These are phyloP conservation scores for Corydoras sp. DNA, from an alignment of 2,113 vertebrate genomes.

Conservation along the genomic window DNA sequence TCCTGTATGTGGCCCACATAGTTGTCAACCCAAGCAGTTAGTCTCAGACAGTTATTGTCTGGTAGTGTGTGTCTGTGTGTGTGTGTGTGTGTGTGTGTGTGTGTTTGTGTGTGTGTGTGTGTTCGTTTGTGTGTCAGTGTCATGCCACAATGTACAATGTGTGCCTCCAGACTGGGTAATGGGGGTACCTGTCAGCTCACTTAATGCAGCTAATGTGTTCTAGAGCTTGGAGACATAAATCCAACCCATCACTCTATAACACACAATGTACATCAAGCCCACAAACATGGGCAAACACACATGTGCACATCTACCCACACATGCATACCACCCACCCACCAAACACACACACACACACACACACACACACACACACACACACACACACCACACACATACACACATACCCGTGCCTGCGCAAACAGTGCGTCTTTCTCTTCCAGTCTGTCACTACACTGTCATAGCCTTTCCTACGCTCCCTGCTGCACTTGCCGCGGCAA, in stretches of 20 bases:
- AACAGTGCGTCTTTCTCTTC: too few relatives aligned
- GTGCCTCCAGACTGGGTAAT: conserved; percentile 70
- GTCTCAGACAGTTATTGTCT: conserved; percentile 43
- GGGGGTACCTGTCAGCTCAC: conserved; percentile 74
- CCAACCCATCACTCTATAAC: conserved; percentile 13
- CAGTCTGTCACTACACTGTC: too few relatives aligned
- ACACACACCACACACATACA: too few relatives aligned
- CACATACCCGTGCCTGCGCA: too few relatives aligned
- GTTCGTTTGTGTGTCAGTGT: conserved; percentile 40
- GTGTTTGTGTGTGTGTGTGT: conserved; percentile 22
- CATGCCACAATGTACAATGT: conserved; percentile 42
- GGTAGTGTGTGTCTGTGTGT: not conserved
- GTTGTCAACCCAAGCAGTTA: conserved; percentile 32
- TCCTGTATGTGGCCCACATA: conserved; percentile 38
- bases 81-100: conserved; percentile 17
- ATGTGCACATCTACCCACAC: conserved; percentile 61
- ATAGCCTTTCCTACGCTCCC: too few relatives aligned
- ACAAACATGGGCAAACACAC: conserved; percentile 39
- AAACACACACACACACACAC: too few relatives aligned
- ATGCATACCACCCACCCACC: conserved; percentile 54
- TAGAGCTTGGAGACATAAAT: conserved; percentile 68
- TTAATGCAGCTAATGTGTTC: conserved; percentile 78
- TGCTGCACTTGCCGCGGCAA: too few relatives aligned
- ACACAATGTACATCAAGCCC: too few relatives aligned
- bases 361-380: too few relatives aligned